Conservation (phyloP, 2,888 invertebrate genomes). For the Spodoptera exigua region DNA sequence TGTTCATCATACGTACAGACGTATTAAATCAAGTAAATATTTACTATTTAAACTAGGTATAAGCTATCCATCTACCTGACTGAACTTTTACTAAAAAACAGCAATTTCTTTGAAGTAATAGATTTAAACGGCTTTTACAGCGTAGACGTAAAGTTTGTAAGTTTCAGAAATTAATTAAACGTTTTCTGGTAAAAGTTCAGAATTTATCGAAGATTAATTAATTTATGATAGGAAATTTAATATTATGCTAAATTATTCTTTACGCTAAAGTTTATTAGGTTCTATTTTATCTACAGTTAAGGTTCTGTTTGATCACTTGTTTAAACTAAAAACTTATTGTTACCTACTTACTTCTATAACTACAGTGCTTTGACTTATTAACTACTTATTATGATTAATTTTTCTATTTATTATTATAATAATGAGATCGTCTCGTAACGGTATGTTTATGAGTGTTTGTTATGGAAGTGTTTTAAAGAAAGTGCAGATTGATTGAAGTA, state of each 20-base stretch:
- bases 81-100: conserved; percentile 30
- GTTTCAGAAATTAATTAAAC: conserved; percentile 17
- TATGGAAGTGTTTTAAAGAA: conserved; percentile 47
- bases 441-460: conserved; percentile 44
- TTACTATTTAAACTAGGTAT: conserved; percentile 9
- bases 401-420: conserved; percentile 36
- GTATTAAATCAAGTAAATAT: not conserved
- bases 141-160: not conserved
- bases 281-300: conserved; percentile 24
- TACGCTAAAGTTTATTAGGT: conserved; percentile 11
- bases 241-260: conserved; percentile 7
- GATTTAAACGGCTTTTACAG: not conserved
- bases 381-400: conserved; percentile 28
- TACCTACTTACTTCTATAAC: conserved; percentile 39
- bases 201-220: conserved; percentile 10
- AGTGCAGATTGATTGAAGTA: conserved; percentile 41
- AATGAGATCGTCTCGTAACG: conserved; percentile 37
- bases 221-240: conserved; percentile 16
- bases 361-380: conserved; percentile 46
- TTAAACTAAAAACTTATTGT: conserved; percentile 20
- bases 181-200: conserved; percentile 32
- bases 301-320: not conserved
- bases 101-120: not conserved
- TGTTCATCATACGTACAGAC: conserved; percentile 9
- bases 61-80: conserved; percentile 18